Base-by-base conservation (phyloP, 1,140 invertebrate species). In the Schmidtea mediterranea region DNA sequence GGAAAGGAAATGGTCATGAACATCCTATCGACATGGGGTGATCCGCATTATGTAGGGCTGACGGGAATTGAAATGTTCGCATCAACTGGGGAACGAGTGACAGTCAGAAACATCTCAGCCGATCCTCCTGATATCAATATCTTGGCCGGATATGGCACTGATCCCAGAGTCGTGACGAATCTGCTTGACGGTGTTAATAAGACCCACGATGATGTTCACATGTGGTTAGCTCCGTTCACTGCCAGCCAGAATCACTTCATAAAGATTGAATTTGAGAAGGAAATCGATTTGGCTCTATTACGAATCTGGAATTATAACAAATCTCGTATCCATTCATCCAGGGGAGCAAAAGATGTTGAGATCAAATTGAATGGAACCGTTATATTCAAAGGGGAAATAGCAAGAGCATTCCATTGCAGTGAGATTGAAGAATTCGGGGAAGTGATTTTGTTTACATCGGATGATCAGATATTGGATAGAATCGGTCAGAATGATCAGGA, bases 301-400 rank as follows among this genome's bases (percentile, higher is more conserved):
- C 68, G 74, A 43, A 58, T 82, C 32, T 82, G 78, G 78, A 82
- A 82, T 63, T 82, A 80, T 59, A 82, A 81, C 61, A 73, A 70
- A 49, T 75, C 68, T 52, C 64, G 73, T 54, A 77, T 80, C 55
- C 62, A 75, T 43, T 74, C 76, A 21, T 79, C 76, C 59, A 73
- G 72, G 54, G 79, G 79, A 43, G 77, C 75, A 55, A 66, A 68
- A 65, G 36, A 55, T 45, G 12, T 45, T 6, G 43, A 19, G 12
- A 48, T 50, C 43, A 52, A 8, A 51, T 57, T 32, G 6, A 16
- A 32, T 46, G 12, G 8, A n/a, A 9, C 12, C 3, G 10, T 15
- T 5, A 45, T 45, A 22, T 21, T 24, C 13, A 15, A 21, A 45
- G 23, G 18, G 2, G 23, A 41, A 41, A 41, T 41, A 19, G 40